phyloP scores from a whole-genome alignment of 92 coral and sea anemone species.

The Diadumene lineata region DNA sequence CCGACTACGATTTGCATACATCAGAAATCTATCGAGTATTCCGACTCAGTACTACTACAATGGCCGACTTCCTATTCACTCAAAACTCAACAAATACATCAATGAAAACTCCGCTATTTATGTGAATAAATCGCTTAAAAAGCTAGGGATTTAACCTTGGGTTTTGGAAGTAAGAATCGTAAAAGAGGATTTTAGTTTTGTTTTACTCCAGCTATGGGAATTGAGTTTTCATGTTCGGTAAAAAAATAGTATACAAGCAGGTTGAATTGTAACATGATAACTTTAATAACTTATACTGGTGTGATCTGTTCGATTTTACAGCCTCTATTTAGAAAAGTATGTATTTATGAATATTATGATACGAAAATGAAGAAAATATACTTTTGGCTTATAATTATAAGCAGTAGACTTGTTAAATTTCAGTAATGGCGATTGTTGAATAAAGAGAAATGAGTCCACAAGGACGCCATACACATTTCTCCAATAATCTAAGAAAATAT shows the following conservation, averaged over 20 bases:
- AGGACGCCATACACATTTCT: neutral
- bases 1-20: conserved; percentile 99
- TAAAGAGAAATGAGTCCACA: neutral
- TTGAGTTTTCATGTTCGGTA: conserved; percentile 43
- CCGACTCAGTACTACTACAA: conserved; percentile 26
- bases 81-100: neutral
- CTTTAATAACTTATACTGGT: conserved; percentile 79
- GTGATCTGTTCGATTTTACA: conserved; percentile 18
- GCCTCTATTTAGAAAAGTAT: conserved; percentile 72
- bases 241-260: conserved; percentile 63
- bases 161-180: neutral
- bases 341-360: conserved; percentile 35
- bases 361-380: conserved; percentile 10
- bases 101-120: neutral
- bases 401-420: too few relatives aligned
- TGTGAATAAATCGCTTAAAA: neutral
- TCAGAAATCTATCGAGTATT: conserved; percentile 70
- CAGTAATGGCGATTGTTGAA: too few relatives aligned
- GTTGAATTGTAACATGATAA: conserved; percentile 46
- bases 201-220: conserved; percentile 58
- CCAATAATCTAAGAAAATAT: conserved; percentile 7
- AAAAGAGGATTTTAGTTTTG: neutral
- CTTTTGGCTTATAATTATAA: conserved; percentile 4
- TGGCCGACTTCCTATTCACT: conserved; percentile 3
- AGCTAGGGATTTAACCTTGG: neutral